Evolutionary conservation across 2,797 vertebrate genomes (phyloP).

Genomic region (Hozukius guyotensis): DNA sequence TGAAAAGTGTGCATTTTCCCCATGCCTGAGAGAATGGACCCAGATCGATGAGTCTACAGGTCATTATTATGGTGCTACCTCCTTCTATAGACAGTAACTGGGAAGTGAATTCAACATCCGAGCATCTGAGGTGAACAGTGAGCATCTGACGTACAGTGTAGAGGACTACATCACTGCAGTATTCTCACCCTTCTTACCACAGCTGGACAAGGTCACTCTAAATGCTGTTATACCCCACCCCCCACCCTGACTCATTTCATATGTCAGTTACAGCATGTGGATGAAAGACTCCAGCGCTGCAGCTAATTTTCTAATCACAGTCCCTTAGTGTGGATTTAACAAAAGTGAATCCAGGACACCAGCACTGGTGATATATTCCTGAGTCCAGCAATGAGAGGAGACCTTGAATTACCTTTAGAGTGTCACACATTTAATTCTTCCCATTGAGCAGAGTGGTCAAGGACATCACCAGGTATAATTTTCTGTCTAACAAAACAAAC

Average conservation of each 20-base stretch:
- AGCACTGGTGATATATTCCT: background rate
- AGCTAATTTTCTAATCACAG: background rate
- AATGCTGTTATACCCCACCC: conserved; percentile 4
- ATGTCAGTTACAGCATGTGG: background rate
- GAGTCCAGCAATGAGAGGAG: conserved; percentile 5
- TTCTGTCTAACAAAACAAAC: conserved; percentile 26
- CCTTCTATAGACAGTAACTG: background rate
- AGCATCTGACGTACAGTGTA: background rate
- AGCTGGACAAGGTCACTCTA: conserved; percentile 54
- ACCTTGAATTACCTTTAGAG: conserved; percentile 27
- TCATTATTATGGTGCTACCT: background rate
- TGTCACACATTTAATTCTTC: conserved; percentile 18
- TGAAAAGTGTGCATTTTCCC: background rate
- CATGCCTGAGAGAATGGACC: background rate
- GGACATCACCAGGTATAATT: conserved; percentile 16
- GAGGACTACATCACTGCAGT: conserved; percentile 11
- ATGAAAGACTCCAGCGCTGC: background rate
- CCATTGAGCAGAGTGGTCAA: conserved; percentile 15
- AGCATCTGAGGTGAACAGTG: background rate
- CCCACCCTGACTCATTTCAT: conserved; percentile 16
- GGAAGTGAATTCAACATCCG: background rate
- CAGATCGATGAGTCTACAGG: background rate
- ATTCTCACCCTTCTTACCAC: conserved; percentile 17
- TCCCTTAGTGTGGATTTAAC: background rate
- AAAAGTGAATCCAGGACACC: conserved; percentile 47